phyloP scores from a whole-genome alignment of 2,113 vertebrate genomes.

The Psittacula cyanocephala region DNA sequence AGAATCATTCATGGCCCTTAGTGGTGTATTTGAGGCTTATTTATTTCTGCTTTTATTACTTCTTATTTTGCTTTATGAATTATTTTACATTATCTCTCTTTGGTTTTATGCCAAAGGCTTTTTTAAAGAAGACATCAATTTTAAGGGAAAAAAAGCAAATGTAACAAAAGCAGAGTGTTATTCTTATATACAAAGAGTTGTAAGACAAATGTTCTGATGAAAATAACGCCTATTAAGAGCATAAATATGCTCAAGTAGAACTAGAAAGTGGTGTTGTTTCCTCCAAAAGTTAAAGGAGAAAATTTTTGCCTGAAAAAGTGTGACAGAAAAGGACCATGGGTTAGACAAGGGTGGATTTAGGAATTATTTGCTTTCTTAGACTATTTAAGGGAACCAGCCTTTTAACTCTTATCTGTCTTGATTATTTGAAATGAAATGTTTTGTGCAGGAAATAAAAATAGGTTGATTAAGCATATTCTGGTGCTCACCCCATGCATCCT shows the following conservation, averaged over 20 bases:
- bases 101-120: neutral
- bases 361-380: neutral
- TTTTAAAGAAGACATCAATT: neutral
- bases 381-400: neutral
- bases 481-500: neutral
- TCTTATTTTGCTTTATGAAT: neutral
- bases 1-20: neutral
- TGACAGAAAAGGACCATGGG: neutral
- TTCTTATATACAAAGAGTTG: neutral
- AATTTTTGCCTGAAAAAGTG: neutral
- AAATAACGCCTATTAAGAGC: neutral
- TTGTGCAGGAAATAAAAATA: slow-evolving; percentile 4
- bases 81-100: neutral
- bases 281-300: neutral
- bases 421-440: slow-evolving; percentile 6
- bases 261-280: neutral
- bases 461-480: slow-evolving; percentile 24
- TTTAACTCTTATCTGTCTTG: neutral
- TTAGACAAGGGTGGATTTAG: neutral
- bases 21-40: neutral
- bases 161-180: neutral
- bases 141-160: neutral
- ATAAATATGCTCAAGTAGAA: neutral
- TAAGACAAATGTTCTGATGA: neutral
- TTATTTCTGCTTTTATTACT: neutral